Base-by-base conservation (phyloP, 2,113 vertebrate genomes). In the Lampris megalopsis region DNA sequence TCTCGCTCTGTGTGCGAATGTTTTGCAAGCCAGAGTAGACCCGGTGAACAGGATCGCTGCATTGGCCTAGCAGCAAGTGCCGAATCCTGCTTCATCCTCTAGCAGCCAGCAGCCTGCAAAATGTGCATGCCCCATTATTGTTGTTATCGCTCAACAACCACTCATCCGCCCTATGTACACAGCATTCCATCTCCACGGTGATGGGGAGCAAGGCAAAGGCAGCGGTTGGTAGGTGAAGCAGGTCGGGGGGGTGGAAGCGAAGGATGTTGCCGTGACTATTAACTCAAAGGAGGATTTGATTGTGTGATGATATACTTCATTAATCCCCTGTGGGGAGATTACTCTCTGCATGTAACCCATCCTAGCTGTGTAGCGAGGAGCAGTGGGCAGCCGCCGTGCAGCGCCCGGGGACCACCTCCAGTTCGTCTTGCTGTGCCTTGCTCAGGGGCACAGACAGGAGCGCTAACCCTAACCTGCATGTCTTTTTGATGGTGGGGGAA, bases 171-270 rank as follows among this genome's bases (percentile, higher is more conserved):
- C 53, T 67, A 63, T 68, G 86, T 60, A 81, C 77, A 83, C 60
- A 82, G 85, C 89, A 93, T 88, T 88, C 89, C 84, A 79, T 91
- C 84, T 78, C 88, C 85, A 88, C 11, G 60, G 84, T 1, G 43
- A 88, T 50, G 58, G 66, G n/a, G 63, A 76, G 9, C 24, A 73
- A 57, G 66, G n/a, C 4, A 24, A 62, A 52, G 70, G 79, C 48
- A 70, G 58, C 61, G 37, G 62, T 36, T 41, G 24, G 57, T 53
- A 65, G 60, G 52, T 53, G 10, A 68, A 76, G 68, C n/a, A 67
- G 52, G 24, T 43, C 36, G 6, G 43, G 53, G 75, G 52, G 7
- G 11, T 50, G 73, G 56, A 58, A 53, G 68, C 35, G 72, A 52
- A 35, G 58, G 64, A 40, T 66, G 42, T 63, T 73, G 65, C 11